Conservation (phyloP, 2,888 invertebrate genomes). For the Odontocerum albicorne region DNA sequence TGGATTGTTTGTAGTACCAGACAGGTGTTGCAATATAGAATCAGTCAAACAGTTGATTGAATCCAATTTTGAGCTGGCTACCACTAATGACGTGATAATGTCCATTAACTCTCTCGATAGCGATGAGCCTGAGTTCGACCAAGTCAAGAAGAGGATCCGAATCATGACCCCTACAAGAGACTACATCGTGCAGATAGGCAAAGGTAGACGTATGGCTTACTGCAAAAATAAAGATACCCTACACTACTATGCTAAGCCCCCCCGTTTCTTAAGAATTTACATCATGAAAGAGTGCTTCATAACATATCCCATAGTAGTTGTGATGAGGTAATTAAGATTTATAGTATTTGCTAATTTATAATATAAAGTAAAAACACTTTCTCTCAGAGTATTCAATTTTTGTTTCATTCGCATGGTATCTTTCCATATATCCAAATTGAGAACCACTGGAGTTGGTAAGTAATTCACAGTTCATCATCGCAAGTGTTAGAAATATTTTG, state of each 20-base stretch:
- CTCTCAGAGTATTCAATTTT: too few species aligned
- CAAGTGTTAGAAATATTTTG: too few species aligned
- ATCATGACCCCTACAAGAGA: background rate
- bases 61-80: background rate
- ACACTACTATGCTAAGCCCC: background rate
- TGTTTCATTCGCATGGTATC: too few species aligned
- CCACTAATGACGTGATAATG: background rate
- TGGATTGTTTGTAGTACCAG: background rate
- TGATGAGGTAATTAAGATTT: background rate
- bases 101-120: background rate
- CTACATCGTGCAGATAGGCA: background rate
- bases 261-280: background rate
- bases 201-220: background rate
- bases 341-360: too few species aligned
- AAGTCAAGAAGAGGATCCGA: background rate
- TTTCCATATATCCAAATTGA: too few species aligned
- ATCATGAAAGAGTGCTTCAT: background rate
- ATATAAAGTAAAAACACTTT: too few species aligned
- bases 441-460: too few species aligned
- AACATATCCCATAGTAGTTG: background rate
- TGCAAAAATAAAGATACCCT: background rate
- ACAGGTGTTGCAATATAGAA: background rate
- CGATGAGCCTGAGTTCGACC: background rate
- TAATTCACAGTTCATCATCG: too few species aligned
- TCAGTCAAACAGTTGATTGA: background rate